phyloP scores from a whole-genome alignment of 1,140 invertebrate species.

The Papilio polyxenes region DNA sequence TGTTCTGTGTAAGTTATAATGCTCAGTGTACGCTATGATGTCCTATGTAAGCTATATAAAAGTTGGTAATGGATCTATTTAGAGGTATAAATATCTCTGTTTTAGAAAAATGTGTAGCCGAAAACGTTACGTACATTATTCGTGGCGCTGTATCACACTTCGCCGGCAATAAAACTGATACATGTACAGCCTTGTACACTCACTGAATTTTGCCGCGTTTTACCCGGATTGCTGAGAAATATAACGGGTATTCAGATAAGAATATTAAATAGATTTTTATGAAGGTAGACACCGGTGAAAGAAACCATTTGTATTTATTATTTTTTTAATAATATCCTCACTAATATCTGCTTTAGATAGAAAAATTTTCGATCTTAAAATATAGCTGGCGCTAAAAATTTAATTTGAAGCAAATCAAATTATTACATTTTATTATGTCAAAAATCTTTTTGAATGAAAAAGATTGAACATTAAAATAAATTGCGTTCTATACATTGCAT shows the following conservation, averaged over 20 bases:
- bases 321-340: background rate
- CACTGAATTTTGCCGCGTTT: constrained; percentile 14
- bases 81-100: background rate
- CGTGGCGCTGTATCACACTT: constrained; percentile 32
- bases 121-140: constrained; percentile 34
- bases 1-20: too few species aligned
- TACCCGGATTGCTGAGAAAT: constrained; percentile 8
- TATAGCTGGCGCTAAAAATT: too few species aligned
- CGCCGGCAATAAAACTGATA: constrained; percentile 37
- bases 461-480: constrained; percentile 19
- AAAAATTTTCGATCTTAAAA: too few species aligned
- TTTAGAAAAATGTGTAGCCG: constrained; percentile 26
- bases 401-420: background rate
- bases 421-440: background rate
- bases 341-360: too few species aligned
- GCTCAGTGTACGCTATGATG: background rate
- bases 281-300: background rate
- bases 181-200: constrained; percentile 27
- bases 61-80: constrained; percentile 20
- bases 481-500: constrained; percentile 12
- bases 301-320: background rate
- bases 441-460: background rate
- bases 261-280: constrained; percentile 25
- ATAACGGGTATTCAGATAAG: background rate
- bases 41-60: background rate